phyloP scores from a whole-genome alignment of 2,113 vertebrate genomes.

The Alaudala cheleensis region DNA sequence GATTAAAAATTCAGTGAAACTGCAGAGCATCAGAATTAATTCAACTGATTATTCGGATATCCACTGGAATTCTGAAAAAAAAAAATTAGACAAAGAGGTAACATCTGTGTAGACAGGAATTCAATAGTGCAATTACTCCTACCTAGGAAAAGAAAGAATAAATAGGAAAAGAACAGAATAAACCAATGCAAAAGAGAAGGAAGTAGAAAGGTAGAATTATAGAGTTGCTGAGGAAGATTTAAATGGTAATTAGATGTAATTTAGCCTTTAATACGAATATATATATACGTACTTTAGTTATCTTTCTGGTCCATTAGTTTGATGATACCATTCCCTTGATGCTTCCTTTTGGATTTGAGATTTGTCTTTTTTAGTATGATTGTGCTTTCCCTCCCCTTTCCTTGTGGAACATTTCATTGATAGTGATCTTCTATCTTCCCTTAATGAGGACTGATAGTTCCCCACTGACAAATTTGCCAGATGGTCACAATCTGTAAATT shows the following conservation, averaged over 20 bases:
- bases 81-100: background rate
- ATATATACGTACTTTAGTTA: background rate
- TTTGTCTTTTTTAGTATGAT: background rate
- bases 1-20: background rate
- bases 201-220: background rate
- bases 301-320: background rate
- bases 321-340: background rate
- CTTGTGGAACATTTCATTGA: background rate
- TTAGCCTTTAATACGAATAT: background rate
- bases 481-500: constrained; percentile 7
- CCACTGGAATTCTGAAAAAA: background rate
- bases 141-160: background rate
- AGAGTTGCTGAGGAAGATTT: background rate
- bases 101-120: background rate
- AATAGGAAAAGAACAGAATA: background rate
- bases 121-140: background rate
- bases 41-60: background rate
- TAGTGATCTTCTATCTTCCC: background rate
- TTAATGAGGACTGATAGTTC: background rate
- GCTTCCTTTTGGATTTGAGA: background rate
- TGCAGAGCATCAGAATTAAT: background rate
- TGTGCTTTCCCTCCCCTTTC: background rate
- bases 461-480: constrained; percentile 13
- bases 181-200: background rate
- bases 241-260: background rate